Conservation (phyloP, 2,797 vertebrate species). For the Psittacula echo region DNA sequence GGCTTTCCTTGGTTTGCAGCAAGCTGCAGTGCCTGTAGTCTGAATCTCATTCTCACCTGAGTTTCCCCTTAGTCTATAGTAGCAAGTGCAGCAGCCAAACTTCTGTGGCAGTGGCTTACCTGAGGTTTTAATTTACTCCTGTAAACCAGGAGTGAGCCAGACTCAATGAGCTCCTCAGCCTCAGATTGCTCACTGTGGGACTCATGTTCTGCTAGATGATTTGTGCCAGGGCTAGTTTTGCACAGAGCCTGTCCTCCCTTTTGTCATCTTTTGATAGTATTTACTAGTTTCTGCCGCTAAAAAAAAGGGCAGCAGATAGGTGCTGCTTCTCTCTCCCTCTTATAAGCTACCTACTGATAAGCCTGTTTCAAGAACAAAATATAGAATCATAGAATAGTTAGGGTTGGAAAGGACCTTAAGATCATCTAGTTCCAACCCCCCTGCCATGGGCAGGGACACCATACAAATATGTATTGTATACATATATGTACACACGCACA, state of each 20-base stretch:
- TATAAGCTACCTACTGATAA: neutral
- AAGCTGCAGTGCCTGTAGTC: neutral
- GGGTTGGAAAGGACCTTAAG: neutral
- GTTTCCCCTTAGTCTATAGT: neutral
- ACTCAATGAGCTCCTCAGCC: neutral
- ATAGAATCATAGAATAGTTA: neutral
- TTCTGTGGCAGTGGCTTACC: neutral
- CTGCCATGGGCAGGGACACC: neutral
- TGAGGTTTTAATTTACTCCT: neutral
- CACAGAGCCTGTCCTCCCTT: neutral
- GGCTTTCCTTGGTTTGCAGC: neutral
- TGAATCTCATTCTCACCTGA: rapidly evolving
- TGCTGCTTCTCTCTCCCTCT: neutral
- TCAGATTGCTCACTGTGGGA: neutral
- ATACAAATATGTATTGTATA: neutral
- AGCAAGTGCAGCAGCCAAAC: neutral
- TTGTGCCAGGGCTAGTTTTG: rapidly evolving
- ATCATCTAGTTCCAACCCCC: neutral
- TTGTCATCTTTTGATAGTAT: neutral
- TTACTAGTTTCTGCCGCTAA: neutral
- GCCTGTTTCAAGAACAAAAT: neutral
- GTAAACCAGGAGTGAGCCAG: neutral
- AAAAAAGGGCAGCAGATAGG: neutral
- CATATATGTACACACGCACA: too few relatives aligned
- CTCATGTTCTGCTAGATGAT: neutral